Evolutionary conservation across 1,140 invertebrate species (phyloP), one percentile per base, ranked within the genome.

Genomic region (Papilio helenus): DNA sequence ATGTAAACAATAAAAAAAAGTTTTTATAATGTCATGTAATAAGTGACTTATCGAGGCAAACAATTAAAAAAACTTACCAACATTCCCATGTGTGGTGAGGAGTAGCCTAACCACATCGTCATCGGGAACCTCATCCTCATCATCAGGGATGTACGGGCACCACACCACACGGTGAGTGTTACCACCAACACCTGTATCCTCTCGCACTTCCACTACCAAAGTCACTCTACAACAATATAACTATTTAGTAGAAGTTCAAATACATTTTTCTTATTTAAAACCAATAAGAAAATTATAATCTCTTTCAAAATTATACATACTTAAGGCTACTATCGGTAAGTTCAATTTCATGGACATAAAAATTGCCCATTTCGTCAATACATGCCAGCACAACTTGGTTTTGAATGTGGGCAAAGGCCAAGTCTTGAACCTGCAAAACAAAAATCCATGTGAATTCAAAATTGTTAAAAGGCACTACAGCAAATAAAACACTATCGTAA

Each of bases 101-200:
- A 99, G 95, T 76, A 99, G 95, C 84, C 97, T 96, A 7, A 97
- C 96, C n/a, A 96, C 96, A 86, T 98, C 97, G 42, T 97, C 97
- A 79, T 96, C 95, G 51, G 94, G 86, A 68, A 89, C 79, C 71
- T 97, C 96, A 16, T 96, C 96, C 51, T 96, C 96, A 42, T 96
- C 95, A 72, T 93, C 93, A 0, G 97, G 97, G 80, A 99, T 97
- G 94, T 97, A 99, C 0, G 98, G 98, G 92, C 98, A 99, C 98
- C 98, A 99, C 83, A 99, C 97, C 84, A 96, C 95, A 89, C 96
- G 92, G 84, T 96, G 89, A 29, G 88, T 84, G n/a, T 79, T 82
- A n/a, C 91, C 92, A 29, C 88, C 86, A n/a, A 89, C 82, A 51
- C 90, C 91, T 10, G 95, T 92, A 44, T 96, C 95, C 29, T 96